These are phyloP conservation scores for Scomber japonicus DNA, from an alignment of 2,113 vertebrate genomes.

Conservation along the genomic window DNA sequence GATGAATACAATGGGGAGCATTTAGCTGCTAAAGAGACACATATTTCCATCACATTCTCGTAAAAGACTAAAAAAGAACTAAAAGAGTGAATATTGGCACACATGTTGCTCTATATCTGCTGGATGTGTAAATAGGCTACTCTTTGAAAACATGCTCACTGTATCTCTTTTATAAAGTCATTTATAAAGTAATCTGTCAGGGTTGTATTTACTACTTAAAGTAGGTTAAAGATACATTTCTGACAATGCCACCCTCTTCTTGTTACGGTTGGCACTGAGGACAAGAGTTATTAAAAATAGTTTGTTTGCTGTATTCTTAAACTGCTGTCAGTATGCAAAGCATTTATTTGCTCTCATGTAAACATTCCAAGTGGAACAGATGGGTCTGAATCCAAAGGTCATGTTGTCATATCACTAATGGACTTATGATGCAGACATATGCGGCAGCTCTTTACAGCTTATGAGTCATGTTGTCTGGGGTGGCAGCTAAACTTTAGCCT, in stretches of 20 bases:
- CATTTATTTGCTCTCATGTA: constrained; percentile 35
- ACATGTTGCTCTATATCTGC: too few relatives aligned
- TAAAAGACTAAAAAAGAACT: too few relatives aligned
- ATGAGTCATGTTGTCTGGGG: constrained; percentile 76
- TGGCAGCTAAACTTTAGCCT: constrained; percentile 78
- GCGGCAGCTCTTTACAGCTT: constrained; percentile 75
- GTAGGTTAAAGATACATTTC: not conserved
- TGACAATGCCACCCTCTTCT: not conserved
- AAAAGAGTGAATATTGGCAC: too few relatives aligned
- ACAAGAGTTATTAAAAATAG: not conserved
- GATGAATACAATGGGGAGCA: too few relatives aligned
- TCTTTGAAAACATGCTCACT: not conserved
- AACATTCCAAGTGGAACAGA: constrained; percentile 68
- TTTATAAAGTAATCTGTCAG: not conserved
- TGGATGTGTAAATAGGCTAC: not conserved
- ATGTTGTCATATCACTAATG: constrained; percentile 76
- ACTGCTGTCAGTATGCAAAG: constrained; percentile 13
- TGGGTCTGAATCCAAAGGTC: constrained; percentile 74
- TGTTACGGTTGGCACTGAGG: not conserved
- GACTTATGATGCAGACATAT: constrained; percentile 71
- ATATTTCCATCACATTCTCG: too few relatives aligned
- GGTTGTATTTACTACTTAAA: too few relatives aligned
- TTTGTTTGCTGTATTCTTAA: constrained; percentile 43
- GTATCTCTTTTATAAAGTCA: not conserved
- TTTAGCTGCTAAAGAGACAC: too few relatives aligned